Base-by-base conservation (phyloP, 2,797 vertebrate species). In the Bradypodion ventrale region DNA sequence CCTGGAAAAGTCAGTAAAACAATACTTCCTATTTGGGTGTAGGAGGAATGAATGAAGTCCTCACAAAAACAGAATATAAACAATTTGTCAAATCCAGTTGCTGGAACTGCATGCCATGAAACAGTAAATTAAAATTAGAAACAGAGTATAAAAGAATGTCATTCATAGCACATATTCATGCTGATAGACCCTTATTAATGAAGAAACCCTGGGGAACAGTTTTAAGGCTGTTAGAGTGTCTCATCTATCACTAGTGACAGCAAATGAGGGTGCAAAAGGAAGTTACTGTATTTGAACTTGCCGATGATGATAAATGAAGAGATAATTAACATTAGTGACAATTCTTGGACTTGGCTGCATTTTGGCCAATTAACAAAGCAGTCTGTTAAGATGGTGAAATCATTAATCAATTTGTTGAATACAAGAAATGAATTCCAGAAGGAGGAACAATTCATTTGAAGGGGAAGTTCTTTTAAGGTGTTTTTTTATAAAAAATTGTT, bases 261-360 rank as follows among this genome's bases (percentile, higher is more conserved):
- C 85, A 80, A 83, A 84, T 65, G 37, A 90, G 7, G 37, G 63
- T 90, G 88, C 72, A 42, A 35, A 81, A 87, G 73, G 63, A 62
- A 87, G 87, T n/a, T n/a, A n/a, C n/a, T n/a, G 52, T 80, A 84
- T 79, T 69, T 90, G 80, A 89, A 83, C 87, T 46, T 75, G 25
- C 77, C 85, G 83, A 84, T 88, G 73, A 75, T 5, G 62, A n/a
- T 85, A 91, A 86, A 40, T 70, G 29, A 90, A 80, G 44, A 75
- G 66, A 87, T 87, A 62, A 27, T 78, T 35, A 84, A 79, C 63
- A 85, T 87, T 87, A 83, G 21, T 84, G 85, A 63, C 25, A 88
- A 3, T 66, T 80, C 0, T 75, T 86, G 60, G 25, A 68, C 86
- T 93, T 85, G 93, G 87, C 75, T 91, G 80, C 92, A 91, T 78